Evolutionary conservation across 1,140 invertebrate species (phyloP).

Genomic region (Caerostris darwini): DNA sequence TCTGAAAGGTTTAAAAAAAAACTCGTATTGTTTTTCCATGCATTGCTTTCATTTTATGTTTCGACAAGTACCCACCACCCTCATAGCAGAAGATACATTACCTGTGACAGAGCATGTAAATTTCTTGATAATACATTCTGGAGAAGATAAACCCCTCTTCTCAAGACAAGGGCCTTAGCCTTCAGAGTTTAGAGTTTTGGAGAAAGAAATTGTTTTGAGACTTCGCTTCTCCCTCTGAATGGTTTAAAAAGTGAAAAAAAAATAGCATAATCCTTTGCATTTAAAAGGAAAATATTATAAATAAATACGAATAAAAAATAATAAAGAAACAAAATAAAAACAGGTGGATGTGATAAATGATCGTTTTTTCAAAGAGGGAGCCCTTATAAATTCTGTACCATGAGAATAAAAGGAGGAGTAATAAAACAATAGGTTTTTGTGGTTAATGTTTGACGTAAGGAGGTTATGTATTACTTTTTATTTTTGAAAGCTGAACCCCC

Average conservation of each 20-base stretch:
- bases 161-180: neutral
- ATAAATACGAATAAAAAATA: neutral
- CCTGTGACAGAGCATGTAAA: constrained; percentile 28
- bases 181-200: neutral
- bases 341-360: constrained; percentile 35
- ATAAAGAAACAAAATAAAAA: neutral
- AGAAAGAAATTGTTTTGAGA: constrained; percentile 3
- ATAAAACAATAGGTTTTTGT: too few relatives aligned
- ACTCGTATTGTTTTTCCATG: too few relatives aligned
- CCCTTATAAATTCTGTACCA: neutral
- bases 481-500: too few relatives aligned
- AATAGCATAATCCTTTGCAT: neutral
- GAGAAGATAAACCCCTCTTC: constrained; percentile 19
- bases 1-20: too few relatives aligned
- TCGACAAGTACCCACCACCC: too few relatives aligned
- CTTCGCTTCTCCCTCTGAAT: neutral
- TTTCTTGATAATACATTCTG: constrained; percentile 32
- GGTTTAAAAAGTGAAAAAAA: neutral
- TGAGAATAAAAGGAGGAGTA: too few relatives aligned
- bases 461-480: too few relatives aligned
- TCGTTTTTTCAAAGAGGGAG: neutral
- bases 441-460: too few relatives aligned
- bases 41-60: too few relatives aligned
- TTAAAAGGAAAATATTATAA: constrained; percentile 16
- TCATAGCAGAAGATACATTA: neutral